A percentile compares a stretch with the other conserved stretches of the same genome.
Conservation (phyloP, 2,888 invertebrate genomes). For the Drosophila stalkeri region DNA sequence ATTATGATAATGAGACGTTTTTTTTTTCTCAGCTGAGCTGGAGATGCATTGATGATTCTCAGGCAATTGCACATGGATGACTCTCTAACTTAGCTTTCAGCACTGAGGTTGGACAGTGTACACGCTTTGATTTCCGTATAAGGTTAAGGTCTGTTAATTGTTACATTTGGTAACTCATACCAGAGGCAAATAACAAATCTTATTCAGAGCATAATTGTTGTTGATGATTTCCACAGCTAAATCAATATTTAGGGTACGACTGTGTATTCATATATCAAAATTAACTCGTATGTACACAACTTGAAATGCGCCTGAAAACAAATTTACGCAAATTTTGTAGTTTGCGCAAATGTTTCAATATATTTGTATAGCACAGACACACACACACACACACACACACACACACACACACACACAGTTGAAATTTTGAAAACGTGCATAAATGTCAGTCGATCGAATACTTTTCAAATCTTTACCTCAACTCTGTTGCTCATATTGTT, state of each 20-base stretch:
- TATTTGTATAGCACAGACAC: conserved; percentile 39
- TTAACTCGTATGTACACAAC: conserved; percentile 25
- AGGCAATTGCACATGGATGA: too few relatives aligned
- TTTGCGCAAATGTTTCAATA: conserved; percentile 41
- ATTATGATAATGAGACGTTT: conserved; percentile 4
- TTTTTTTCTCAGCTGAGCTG: conserved; percentile 2
- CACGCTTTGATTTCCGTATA: conserved; percentile 39
- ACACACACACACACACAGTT: conserved; percentile 17
- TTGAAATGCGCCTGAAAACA: conserved; percentile 24
- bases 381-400: conserved; percentile 19
- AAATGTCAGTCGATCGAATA: conserved; percentile 25
- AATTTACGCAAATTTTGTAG: conserved; percentile 32
- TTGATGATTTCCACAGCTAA: neutral
- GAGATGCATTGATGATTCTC: neutral
- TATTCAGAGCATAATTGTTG: neutral
- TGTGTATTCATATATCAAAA: conserved; percentile 1
- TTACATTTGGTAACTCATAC: neutral
- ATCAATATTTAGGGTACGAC: neutral
- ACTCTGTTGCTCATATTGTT: neutral
- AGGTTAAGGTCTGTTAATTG: conserved; percentile 40
- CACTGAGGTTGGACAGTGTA: conserved; percentile 8
- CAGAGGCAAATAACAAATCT: neutral
- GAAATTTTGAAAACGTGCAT: conserved; percentile 42
- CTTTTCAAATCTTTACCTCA: conserved; percentile 8
- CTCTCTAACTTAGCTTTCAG: conserved; percentile 9